Conservation (phyloP, 2,113 vertebrate genomes). For the Cephalopholis sonnerati region DNA sequence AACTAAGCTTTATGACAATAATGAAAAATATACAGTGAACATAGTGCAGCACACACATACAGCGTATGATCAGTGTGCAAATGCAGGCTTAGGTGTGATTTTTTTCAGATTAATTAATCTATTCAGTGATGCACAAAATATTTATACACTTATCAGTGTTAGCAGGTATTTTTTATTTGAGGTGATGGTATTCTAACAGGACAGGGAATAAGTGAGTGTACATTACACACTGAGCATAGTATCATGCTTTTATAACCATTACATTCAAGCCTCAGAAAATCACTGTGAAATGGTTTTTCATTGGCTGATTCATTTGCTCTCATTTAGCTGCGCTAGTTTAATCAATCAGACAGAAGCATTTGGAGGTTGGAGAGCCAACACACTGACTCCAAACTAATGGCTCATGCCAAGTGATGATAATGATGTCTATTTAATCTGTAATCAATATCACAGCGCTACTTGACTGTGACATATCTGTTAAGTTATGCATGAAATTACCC, state of each 20-base stretch:
- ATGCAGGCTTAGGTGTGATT: not conserved
- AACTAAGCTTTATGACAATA: not conserved
- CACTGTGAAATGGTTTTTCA: not conserved
- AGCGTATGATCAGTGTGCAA: not conserved
- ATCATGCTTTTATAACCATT: conserved; percentile 28
- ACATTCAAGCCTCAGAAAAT: conserved; percentile 28
- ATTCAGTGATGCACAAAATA: not conserved
- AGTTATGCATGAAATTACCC: conserved; percentile 62
- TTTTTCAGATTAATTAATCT: not conserved
- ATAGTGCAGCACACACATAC: too few relatives aligned
- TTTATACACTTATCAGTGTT: not conserved
- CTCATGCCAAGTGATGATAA: conserved; percentile 29
- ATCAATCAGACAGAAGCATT: conserved; percentile 41
- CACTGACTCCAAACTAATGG: conserved; percentile 41
- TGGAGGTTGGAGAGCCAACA: conserved; percentile 15
- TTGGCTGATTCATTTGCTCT: conserved; percentile 44
- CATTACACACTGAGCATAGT: conserved; percentile 14
- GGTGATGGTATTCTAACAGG: not conserved
- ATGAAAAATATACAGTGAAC: not conserved
- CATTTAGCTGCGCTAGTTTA: conserved; percentile 38
- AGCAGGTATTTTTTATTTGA: not conserved
- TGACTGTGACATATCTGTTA: conserved; percentile 38
- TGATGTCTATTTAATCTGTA: conserved; percentile 47
- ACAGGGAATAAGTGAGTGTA: not conserved
- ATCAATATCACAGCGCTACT: conserved; percentile 20